Evolutionary conservation across 2,113 vertebrate genomes (phyloP).

Genomic region (Anseranas semipalmata): DNA sequence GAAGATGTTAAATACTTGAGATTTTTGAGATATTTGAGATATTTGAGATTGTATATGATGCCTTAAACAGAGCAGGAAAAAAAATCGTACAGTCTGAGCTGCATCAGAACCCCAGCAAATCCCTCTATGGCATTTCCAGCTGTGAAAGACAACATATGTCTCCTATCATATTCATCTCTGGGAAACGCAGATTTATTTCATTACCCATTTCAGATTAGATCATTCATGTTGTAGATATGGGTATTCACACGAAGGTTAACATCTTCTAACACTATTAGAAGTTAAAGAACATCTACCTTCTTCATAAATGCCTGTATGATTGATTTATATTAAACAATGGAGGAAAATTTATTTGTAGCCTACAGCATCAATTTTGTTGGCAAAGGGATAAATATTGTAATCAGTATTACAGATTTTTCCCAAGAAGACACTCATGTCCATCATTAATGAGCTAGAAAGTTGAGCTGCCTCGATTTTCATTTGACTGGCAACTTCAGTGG

Average conservation of each 20-base stretch:
- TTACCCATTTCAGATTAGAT: not conserved
- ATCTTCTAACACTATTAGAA: not conserved
- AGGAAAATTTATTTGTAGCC: not conserved
- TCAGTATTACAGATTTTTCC: not conserved
- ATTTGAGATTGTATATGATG: not conserved
- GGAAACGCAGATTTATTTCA: not conserved
- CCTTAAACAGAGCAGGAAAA: not conserved
- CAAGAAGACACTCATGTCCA: not conserved
- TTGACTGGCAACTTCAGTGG: not conserved
- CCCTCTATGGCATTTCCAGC: not conserved
- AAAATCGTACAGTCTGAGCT: not conserved
- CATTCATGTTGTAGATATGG: not conserved
- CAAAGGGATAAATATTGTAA: not conserved
- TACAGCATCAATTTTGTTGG: not conserved
- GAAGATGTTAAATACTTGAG: not conserved
- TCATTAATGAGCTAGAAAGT: not conserved
- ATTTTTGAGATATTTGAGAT: too few species aligned
- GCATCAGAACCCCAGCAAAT: not conserved
- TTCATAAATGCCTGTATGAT: not conserved
- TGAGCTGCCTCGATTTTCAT: not conserved
- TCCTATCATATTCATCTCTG: not conserved
- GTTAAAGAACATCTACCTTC: not conserved
- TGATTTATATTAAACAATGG: not conserved
- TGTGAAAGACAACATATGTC: not conserved
- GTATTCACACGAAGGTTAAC: not conserved